These are phyloP conservation scores for Bombyx mori DNA, from an alignment of 1,140 invertebrate genomes.

Conservation along the genomic window DNA sequence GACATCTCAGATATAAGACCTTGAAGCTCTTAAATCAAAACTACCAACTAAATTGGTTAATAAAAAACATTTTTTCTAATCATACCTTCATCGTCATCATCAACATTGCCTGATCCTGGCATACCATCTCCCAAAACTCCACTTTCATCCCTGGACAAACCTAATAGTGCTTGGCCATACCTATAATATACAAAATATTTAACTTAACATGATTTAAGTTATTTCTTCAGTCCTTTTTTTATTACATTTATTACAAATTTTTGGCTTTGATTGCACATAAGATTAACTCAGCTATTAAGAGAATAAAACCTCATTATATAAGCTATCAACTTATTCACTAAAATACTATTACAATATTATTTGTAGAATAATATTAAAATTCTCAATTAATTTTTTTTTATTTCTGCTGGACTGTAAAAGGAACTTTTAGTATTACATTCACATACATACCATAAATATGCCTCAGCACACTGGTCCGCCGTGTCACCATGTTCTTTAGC, in stretches of 20 bases:
- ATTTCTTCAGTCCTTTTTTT: neutral
- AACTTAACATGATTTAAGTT: conserved; percentile 5
- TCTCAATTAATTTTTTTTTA: neutral
- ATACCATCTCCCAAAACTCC: conserved; percentile 84
- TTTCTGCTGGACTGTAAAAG: neutral
- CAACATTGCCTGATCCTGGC: conserved; percentile 72
- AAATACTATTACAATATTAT: too few species aligned
- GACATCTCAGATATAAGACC: too few species aligned
- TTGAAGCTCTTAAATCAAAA: too few species aligned
- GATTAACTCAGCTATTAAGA: too few species aligned
- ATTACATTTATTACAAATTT: too few species aligned
- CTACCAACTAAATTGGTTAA: too few species aligned
- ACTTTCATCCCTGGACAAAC: conserved; percentile 84
- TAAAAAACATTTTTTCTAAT: too few species aligned
- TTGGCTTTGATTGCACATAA: too few species aligned
- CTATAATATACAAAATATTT: conserved; percentile 20
- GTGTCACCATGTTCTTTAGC: conserved; percentile 81
- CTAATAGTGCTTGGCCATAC: conserved; percentile 84
- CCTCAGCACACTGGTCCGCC: conserved; percentile 84
- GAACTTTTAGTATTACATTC: neutral
- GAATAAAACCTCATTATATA: too few species aligned
- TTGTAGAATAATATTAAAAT: neutral
- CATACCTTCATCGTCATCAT: conserved; percentile 67
- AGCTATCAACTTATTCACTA: too few species aligned
- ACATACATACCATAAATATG: conserved; percentile 76